These are phyloP conservation scores for Aplidium turbinatum DNA, from an alignment of 23 tunicate genomes.

Conservation along the genomic window DNA sequence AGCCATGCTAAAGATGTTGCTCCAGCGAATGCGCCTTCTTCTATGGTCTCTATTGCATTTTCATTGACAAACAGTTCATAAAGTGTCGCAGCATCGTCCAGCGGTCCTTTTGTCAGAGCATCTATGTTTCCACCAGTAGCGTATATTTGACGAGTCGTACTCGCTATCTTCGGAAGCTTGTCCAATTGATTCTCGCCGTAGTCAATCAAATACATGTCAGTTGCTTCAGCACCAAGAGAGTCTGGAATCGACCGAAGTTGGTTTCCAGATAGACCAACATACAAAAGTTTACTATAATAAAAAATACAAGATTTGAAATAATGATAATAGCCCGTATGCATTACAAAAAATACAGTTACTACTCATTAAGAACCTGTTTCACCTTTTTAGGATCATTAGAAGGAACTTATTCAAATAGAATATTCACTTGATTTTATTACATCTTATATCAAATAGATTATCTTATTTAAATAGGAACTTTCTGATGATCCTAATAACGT, in stretches of 20 bases:
- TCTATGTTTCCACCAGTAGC: conserved; percentile 24
- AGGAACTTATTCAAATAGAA: too few relatives aligned
- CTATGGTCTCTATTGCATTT: conserved; percentile 37
- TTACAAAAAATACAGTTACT: too few relatives aligned
- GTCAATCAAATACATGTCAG: conserved; percentile 55
- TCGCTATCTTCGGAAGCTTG: conserved; percentile 45
- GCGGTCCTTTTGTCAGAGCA: conserved; percentile 2
- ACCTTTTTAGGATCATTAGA: too few relatives aligned
- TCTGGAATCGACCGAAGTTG: conserved; percentile 27
- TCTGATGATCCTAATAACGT: not conserved
- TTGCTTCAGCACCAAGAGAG: conserved; percentile 2
- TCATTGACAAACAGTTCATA: conserved; percentile 31
- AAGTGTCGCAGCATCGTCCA: conserved; percentile 32
- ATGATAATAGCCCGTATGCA: too few relatives aligned
- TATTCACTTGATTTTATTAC: too few relatives aligned
- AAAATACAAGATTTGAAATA: too few relatives aligned
- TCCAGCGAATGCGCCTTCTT: conserved; percentile 44
- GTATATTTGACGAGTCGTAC: conserved; percentile 31
- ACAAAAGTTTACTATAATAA: conserved; percentile 17
- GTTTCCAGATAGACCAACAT: conserved; percentile 60
- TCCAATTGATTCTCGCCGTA: conserved; percentile 43
- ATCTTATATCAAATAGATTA: too few relatives aligned
- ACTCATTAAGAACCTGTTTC: too few relatives aligned
- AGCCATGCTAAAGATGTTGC: conserved; percentile 33
- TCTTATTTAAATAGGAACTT: not conserved